Evolutionary conservation across 1,140 invertebrate species (phyloP), one percentile per base, ranked within the genome.

Genomic region (Agrilus planipennis): DNA sequence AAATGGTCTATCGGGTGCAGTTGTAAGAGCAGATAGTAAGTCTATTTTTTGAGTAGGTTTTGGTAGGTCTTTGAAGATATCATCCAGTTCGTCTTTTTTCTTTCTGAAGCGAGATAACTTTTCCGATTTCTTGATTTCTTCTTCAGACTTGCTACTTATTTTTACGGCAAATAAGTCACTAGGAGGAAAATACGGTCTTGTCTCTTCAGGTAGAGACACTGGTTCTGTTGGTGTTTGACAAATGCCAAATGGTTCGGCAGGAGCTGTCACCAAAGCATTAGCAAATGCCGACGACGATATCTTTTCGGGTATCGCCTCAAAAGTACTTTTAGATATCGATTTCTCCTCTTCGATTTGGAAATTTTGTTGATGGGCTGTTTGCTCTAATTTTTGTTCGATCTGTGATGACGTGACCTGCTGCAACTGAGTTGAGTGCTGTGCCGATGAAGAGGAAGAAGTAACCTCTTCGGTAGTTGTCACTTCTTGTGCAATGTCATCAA

Each of bases 121-220:
- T 69, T 51, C 15, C 75, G 75, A 50, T 46, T 25, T 41, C 34
- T 20, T 41, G 18, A 14, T 39, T 31, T 41, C 19, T 9, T 20
- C 18, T 14, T 18, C n/a, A n/a, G n/a, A n/a, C n/a, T 4, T 28
- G 14, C 12, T 11, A 2, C 19, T 19, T 34, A 32, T 14, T 75
- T 77, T 37, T 70, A 57, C n/a, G n/a, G n/a, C n/a, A n/a, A n/a
- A n/a, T n/a, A n/a, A n/a, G n/a, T n/a, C n/a, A n/a, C n/a, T 66
- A 10, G 71, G 70, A 41, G 74, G 73, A 54, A 76, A 70, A 57
- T 77, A 76, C 12, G 73, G 74, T 29, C 60, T 63, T 0, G 71
- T 72, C 62, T 76, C 68, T 55, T 69, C 63, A 17, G 74, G 73
- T 36, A 76, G 60, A 5, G 72, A 65, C 41, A 76, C 57, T 19